Evolutionary conservation across 2,888 invertebrate genomes (phyloP), one percentile per base, ranked within the genome.

Genomic region (Andricus curvator): DNA sequence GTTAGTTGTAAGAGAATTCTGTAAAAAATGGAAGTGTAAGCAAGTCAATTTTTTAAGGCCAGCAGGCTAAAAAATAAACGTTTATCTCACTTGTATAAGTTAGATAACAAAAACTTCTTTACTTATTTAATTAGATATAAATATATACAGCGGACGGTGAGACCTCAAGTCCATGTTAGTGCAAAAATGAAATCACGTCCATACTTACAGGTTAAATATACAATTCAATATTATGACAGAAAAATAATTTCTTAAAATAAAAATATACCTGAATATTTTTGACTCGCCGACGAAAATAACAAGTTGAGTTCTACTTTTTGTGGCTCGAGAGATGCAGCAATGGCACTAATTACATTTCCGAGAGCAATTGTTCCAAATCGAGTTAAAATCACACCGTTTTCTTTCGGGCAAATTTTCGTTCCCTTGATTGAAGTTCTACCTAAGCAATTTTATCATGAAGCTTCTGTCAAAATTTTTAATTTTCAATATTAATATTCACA

Each of bases 331-430:
- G 94, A 94, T 0, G 95, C 94, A 1, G 95, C 95, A 78, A 95
- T 92, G 0, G 94, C 95, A 5, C 94, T 93, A 81, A 96, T 93
- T 13, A 96, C 87, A 3, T 94, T 94, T 0, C 95, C 95, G 0
- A 94, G 93, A 8, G 95, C 93, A 83, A 96, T 90, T 0, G 95
- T 94, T 4, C 95, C 96, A 94, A 94, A 96, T 5, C 93, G 93
- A 0, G 95, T 95, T 88, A 94, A 93, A 15, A 96, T 93, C 0
- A 95, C 95, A 1, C 96, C 96, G 56, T 94, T 93, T 93, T 96
- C 96, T 81, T 95, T 93, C 0, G 96, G 96, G 88, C 96, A 96
- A 85, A 94, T 90, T 86, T 94, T 94, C 78, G 89, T 87, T 37
- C 93, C 88, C 85, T 82, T 84, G 37, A 85, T 82, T 77, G 80